Evolutionary conservation across 2,797 vertebrate species (phyloP).

Genomic region (Alfaro cultratus): DNA sequence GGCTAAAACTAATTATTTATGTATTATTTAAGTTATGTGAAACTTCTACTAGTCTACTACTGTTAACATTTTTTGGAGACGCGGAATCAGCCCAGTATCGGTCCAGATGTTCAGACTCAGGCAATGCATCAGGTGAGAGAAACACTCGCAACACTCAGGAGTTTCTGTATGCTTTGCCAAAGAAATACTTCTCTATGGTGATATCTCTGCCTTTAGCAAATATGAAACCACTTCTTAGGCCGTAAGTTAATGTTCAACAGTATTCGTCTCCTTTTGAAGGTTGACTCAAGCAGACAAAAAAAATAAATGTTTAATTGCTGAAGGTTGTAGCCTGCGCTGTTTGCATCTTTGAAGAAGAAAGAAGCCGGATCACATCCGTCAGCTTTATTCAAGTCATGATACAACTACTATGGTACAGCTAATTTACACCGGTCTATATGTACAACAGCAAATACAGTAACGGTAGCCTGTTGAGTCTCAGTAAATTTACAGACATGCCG

Average conservation of each 20-base stretch:
- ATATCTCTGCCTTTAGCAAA: neutral
- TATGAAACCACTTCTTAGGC: neutral
- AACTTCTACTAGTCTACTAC: too few species aligned
- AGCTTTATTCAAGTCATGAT: slow-evolving; percentile 72
- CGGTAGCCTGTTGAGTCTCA: slow-evolving; percentile 53
- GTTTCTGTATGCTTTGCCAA: neutral
- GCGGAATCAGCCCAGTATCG: too few species aligned
- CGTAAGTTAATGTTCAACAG: neutral
- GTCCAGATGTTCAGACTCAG: too few species aligned
- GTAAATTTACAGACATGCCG: slow-evolving; percentile 53
- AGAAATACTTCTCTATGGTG: neutral
- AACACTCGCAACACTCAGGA: neutral
- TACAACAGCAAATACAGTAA: slow-evolving; percentile 66
- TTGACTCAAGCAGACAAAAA: neutral
- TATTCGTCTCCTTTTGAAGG: neutral
- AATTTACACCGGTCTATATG: slow-evolving; percentile 72
- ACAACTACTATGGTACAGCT: slow-evolving; percentile 65
- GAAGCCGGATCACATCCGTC: slow-evolving; percentile 46
- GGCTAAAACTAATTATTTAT: too few species aligned
- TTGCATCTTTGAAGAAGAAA: slow-evolving; percentile 16
- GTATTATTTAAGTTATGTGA: too few species aligned
- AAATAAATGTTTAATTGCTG: too few species aligned
- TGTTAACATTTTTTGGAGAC: too few species aligned
- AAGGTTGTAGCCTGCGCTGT: neutral
- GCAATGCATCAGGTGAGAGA: too few species aligned